These are phyloP conservation scores for Pocillopora verrucosa DNA, from an alignment of 64 coral and sea anemone genomes.

Conservation along the genomic window DNA sequence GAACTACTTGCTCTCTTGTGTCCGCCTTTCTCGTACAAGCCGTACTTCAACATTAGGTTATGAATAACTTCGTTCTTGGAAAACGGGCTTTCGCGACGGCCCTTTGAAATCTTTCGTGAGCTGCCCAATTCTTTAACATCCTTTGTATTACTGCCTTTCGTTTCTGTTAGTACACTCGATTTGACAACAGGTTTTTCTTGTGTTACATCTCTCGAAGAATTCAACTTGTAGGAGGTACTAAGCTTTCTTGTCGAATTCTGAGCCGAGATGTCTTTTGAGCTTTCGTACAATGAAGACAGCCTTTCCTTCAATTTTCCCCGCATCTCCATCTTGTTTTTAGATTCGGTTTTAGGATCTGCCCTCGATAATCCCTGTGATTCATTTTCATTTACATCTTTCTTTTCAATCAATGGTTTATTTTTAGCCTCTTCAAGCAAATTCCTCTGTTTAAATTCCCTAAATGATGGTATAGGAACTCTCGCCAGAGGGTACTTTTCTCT, in stretches of 20 bases:
- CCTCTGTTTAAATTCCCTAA: conserved; percentile 80
- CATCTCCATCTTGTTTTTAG: background rate
- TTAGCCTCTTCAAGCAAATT: conserved; percentile 31
- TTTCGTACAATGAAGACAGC: conserved; percentile 23
- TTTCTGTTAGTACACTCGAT: background rate
- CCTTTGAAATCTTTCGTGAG: conserved; percentile 24
- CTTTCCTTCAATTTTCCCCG: background rate
- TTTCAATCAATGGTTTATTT: background rate
- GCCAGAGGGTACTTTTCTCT: conserved; percentile 64
- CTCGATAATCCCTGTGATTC: background rate
- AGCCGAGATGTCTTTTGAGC: conserved; percentile 36
- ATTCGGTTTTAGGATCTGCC: conserved; percentile 7
- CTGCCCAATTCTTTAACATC: background rate
- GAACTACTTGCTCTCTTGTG: background rate
- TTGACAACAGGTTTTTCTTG: background rate
- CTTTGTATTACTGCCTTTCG: background rate
- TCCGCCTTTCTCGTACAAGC: conserved; percentile 50
- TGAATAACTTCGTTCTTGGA: conserved; percentile 89
- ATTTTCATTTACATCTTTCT: background rate
- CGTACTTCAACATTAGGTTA: conserved; percentile 89
- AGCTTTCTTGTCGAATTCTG: background rate
- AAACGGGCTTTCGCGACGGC: conserved; percentile 35
- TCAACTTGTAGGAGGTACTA: background rate
- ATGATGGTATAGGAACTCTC: conserved; percentile 75
- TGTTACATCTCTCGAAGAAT: background rate